Base-by-base conservation (phyloP, 2,888 invertebrate species). In the Drosophila emarginata region DNA sequence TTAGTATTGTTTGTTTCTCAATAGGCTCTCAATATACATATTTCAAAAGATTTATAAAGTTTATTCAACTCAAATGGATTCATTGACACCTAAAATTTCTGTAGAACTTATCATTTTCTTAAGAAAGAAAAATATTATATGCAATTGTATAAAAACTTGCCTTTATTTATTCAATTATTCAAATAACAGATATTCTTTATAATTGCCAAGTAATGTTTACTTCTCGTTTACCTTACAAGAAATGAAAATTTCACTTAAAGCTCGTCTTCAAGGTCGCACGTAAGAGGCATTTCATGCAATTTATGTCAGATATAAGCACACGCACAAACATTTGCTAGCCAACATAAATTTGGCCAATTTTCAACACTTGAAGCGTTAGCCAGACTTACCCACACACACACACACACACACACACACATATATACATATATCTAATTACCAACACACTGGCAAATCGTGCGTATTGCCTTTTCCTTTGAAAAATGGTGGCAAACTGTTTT, bases 291-390 rank as follows among this genome's bases (percentile, higher is more conserved):
- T 75, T 77, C 65, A 74, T 69, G 68, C 59, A 57, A 80, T 76
- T 82, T 81, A 80, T 82, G 73, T 58, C 68, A 62, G 54, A 52
- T 40, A 51, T 32, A 26, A 36, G 40, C 64, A 54, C 50, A 54
- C 54, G 62, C 36, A 23, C 67, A 62, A 28, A 14, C 45, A 36
- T 18, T 40, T 28, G 50, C 61, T 69, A 74, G 57, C 69, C 71
- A 66, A 71, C 76, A 78, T 79, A 76, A 74, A 80, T 77, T 70
- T 69, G 65, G 63, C 57, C 74, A 66, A 79, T 66, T 83, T 82
- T 79, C 83, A 82, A 73, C 83, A 80, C 81, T 79, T 72, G 45
- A 71, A 72, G 76, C 76, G 67, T 68, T 57, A 61, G 67, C 37
- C 64, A 61, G 61, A 62, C 66, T 39, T 5, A 39, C 72, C 9